These are phyloP conservation scores for Sarcophaga carnaria DNA, from an alignment of 2,888 invertebrate genomes.

Conservation along the genomic window DNA sequence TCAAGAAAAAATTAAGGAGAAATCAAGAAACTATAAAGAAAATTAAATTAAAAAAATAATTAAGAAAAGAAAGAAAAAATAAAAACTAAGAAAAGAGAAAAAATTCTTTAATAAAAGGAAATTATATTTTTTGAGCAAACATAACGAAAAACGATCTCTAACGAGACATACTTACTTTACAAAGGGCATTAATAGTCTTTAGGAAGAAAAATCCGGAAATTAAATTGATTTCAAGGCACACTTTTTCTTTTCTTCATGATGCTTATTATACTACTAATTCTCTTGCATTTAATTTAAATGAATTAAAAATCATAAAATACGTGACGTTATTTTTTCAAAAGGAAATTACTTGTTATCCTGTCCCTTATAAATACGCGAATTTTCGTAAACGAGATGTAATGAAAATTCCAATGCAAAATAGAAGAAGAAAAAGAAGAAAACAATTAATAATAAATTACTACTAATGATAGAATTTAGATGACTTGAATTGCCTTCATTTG, in stretches of 20 bases:
- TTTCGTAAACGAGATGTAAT: constrained; percentile 6
- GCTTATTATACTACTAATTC: constrained; percentile 4
- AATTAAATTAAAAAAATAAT: neutral
- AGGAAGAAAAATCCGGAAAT: constrained; percentile 52
- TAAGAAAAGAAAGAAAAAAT: neutral
- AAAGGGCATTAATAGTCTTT: constrained; percentile 11
- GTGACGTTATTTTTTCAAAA: constrained; percentile 55
- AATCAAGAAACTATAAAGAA: neutral
- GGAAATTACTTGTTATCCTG: constrained; percentile 34
- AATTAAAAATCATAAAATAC: constrained; percentile 59
- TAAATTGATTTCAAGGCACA: constrained; percentile 61
- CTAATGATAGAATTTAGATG: constrained; percentile 52
- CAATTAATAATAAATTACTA: neutral
- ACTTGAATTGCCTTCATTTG: neutral
- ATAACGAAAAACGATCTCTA: neutral
- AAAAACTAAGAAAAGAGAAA: neutral
- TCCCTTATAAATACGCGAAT: constrained; percentile 2
- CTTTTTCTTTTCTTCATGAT: neutral
- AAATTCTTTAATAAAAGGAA: constrained; percentile 18
- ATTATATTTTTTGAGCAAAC: constrained; percentile 10
- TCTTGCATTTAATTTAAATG: constrained; percentile 8
- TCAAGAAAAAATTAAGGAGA: too few species aligned
- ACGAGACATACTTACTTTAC: neutral
- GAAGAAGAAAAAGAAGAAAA: neutral
- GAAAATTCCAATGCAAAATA: constrained; percentile 47